Evolutionary conservation across 2,888 invertebrate genomes (phyloP).

Genomic region (Pterostichus niger): DNA sequence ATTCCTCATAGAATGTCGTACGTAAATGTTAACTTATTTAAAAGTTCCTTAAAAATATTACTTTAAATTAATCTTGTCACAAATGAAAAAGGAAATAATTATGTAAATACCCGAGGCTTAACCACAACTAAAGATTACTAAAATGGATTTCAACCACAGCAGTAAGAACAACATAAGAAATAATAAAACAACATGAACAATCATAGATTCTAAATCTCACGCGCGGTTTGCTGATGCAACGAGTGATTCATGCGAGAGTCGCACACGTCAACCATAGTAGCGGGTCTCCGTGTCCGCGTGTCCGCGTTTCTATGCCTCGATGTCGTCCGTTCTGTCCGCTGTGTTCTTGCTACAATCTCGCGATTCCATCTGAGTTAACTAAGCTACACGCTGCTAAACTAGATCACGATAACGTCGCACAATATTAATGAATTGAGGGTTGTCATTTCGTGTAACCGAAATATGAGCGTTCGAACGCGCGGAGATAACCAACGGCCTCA

Average conservation of each 20-base stretch:
- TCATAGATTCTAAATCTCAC: no score
- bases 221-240: neutral
- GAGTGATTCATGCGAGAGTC: neutral
- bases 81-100: no score
- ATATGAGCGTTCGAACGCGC: constrained; percentile 16
- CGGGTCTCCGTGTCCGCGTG: neutral
- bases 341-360: constrained; percentile 11
- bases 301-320: neutral
- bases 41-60: no score
- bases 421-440: constrained; percentile 67
- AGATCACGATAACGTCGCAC: constrained; percentile 66
- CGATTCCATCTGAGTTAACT: constrained; percentile 51
- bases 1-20: no score
- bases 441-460: constrained; percentile 66
- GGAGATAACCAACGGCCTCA: neutral
- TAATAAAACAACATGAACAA: no score
- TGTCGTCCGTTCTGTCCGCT: constrained; percentile 5
- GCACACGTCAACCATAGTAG: neutral
- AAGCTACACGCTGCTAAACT: constrained; percentile 66
- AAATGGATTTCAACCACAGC: no score
- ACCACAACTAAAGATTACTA: no score
- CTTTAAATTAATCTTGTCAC: no score
- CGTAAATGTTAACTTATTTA: no score
- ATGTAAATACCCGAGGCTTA: no score
- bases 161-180: no score